Evolutionary conservation across 2,888 invertebrate genomes (phyloP), one percentile per base, ranked within the genome.

Genomic region (Epinotia demarniana): DNA sequence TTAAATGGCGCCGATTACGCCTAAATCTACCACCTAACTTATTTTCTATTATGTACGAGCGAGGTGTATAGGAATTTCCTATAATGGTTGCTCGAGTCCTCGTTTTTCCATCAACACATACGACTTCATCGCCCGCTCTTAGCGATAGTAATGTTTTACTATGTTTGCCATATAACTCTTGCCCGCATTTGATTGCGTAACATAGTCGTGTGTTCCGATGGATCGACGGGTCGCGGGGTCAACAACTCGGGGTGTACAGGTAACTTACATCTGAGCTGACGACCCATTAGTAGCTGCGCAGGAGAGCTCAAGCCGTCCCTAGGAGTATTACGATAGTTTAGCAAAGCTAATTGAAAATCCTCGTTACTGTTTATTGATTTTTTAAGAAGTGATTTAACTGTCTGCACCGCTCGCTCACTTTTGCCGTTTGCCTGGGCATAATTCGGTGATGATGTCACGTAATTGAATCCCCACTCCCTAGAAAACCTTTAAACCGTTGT

Each of bases 221-320:
- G n/a, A 27, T 75, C 71, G 13, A 75, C 19, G 2, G 39, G 53
- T 23, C 49, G 27, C 16, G 70, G 64, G 9, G 49, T 39, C 16
- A 73, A 62, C 13, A 67, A 39, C 4, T 62, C 63, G 0, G 75
- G 70, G 58, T 58, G 75, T 12, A 75, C 76, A 0, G 77, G 77
- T 55, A 76, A 64, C 33, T 67, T 73, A 61, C 73, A 73, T 16
- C 63, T 57, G n/a, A 78, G 60, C 18, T 73, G 55, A 18, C 80
- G 72, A 18, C 79, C 74, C 80, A 80, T 79, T 23, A 80, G 67
- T 16, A 80, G 46, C 66, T 80, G 77, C 19, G 80, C 77, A 6
- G 79, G 79, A 13, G 75, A 74, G 46, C 60, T 63, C 2, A 80
- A 16, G 5, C 74, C 76, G 18, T 77, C 77, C 39, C 78, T 67